A percentile compares a stretch with the other conserved stretches of the same genome.
Conservation (phyloP, 2,113 vertebrate species). For the Gobio gobio region DNA sequence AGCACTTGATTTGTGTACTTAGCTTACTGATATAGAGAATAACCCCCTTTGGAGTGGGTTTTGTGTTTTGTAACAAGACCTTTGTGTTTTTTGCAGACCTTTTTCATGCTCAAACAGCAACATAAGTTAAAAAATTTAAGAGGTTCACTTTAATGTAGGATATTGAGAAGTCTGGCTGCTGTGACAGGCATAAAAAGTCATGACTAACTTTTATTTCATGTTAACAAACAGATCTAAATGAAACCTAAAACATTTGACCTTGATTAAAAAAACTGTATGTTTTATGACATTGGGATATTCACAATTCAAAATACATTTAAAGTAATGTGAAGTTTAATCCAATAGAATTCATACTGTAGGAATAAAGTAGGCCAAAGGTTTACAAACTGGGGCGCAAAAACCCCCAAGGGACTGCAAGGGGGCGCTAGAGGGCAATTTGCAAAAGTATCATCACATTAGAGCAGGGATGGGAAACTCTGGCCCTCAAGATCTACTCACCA, state of each 20-base stretch:
- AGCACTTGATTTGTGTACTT: too few relatives aligned
- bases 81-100: too few relatives aligned
- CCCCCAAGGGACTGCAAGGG: not conserved
- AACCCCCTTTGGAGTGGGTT: too few relatives aligned
- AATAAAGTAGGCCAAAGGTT: not conserved
- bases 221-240: not conserved
- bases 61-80: too few relatives aligned
- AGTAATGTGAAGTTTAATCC: not conserved
- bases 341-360: not conserved
- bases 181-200: not conserved
- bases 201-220: not conserved
- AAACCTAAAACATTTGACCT: not conserved
- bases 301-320: conserved; percentile 5
- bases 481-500: too few relatives aligned
- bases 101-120: too few relatives aligned
- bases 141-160: too few relatives aligned
- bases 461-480: too few relatives aligned
- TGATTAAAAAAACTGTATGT: not conserved
- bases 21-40: too few relatives aligned
- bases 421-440: not conserved
- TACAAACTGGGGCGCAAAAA: not conserved
- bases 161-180: too few relatives aligned
- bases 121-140: too few relatives aligned
- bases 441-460: not conserved
- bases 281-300: not conserved